Percentiles rank a stretch among this genome's conserved stretches.
Evolutionary conservation across 1,140 invertebrate species (phyloP).

Genomic region (Cataglyphis hispanica): DNA sequence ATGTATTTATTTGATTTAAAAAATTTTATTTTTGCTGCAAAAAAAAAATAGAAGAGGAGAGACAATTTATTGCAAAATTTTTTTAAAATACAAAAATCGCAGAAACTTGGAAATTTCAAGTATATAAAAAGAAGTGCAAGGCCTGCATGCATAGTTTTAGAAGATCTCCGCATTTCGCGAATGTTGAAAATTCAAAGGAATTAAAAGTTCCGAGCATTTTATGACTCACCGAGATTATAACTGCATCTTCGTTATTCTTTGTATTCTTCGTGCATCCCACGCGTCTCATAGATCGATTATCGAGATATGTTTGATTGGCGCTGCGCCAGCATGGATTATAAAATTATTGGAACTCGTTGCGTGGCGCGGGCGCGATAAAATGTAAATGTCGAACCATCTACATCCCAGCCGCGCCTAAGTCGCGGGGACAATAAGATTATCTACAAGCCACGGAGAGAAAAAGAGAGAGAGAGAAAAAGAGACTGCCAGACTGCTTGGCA

Average conservation of each 20-base stretch:
- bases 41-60: no score
- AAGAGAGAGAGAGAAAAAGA: conserved; percentile 14
- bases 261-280: background rate
- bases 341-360: conserved; percentile 50
- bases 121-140: no score
- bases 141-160: no score
- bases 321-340: conserved; percentile 31
- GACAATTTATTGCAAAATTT: no score
- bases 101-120: no score
- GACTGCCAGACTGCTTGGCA: conserved; percentile 80
- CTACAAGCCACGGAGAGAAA: conserved; percentile 27
- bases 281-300: conserved; percentile 32
- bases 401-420: conserved; percentile 52
- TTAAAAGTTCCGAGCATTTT: background rate
- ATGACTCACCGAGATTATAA: background rate
- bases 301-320: conserved; percentile 37
- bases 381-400: conserved; percentile 59
- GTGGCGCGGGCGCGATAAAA: conserved; percentile 44
- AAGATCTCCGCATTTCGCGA: no score
- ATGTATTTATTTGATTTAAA: no score
- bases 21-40: no score
- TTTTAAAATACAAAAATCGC: no score
- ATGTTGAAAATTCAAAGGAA: background rate
- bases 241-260: background rate
- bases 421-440: conserved; percentile 59